Percentiles rank a stretch among this genome's conserved stretches.
phyloP scores from a whole-genome alignment of 2,113 vertebrate species.

The Elephantulus edwardii region DNA sequence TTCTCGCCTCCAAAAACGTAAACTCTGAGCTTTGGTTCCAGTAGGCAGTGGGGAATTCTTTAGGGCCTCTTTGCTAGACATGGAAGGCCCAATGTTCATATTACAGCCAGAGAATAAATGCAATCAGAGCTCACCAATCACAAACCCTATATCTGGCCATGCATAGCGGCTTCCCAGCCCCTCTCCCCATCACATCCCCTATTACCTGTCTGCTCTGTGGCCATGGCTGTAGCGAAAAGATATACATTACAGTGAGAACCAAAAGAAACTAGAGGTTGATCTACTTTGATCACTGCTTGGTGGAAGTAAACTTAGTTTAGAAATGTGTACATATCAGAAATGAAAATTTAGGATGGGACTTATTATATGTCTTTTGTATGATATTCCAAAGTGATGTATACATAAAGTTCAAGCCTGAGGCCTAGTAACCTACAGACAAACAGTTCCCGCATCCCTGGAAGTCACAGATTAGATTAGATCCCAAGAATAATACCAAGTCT shows the following conservation, averaged over 20 bases:
- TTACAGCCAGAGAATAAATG: slow-evolving; percentile 31
- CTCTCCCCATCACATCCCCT: slow-evolving; percentile 34
- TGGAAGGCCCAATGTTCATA: slow-evolving; percentile 40
- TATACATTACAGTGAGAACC: slow-evolving; percentile 82
- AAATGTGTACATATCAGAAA: slow-evolving; percentile 17
- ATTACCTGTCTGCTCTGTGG: slow-evolving; percentile 99
- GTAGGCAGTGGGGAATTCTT: not conserved
- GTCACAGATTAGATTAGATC: not conserved
- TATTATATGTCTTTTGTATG: slow-evolving; percentile 29
- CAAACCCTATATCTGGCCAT: slow-evolving; percentile 61
- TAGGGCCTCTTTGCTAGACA: slow-evolving; percentile 16
- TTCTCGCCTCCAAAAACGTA: slow-evolving; percentile 9
- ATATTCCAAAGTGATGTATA: slow-evolving; percentile 11
- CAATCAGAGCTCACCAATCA: slow-evolving; percentile 47
- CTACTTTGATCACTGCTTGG: not conserved
- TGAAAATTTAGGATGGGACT: not conserved
- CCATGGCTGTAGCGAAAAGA: slow-evolving; percentile 94
- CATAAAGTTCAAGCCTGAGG: not conserved
- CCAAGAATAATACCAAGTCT: not conserved
- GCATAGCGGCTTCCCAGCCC: slow-evolving; percentile 64
- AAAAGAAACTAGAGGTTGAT: slow-evolving; percentile 12
- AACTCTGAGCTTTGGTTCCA: slow-evolving; percentile 66
- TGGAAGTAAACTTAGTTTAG: slow-evolving; percentile 46
- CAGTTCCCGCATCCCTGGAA: not conserved
- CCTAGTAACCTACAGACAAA: slow-evolving; percentile 6